Conservation (phyloP, 1,140 invertebrate species). For the Cardiocondyla obscurior region DNA sequence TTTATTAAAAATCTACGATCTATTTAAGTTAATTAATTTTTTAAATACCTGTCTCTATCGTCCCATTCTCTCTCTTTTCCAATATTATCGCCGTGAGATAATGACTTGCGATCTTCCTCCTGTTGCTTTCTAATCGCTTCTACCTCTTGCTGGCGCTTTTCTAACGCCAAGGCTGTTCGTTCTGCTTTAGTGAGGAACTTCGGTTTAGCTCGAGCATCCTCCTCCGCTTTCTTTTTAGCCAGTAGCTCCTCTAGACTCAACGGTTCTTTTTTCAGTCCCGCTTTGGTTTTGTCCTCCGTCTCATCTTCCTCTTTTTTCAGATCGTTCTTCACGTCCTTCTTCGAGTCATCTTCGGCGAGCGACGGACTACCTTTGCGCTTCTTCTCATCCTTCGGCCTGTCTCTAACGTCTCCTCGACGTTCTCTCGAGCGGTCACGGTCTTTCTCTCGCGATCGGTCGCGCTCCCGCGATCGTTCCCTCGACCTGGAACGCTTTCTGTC, state of each 20-base stretch:
- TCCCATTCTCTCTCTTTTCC: conserved; percentile 79
- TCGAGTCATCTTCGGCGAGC: conserved; percentile 80
- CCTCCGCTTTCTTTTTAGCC: conserved; percentile 98
- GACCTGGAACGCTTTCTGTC: conserved; percentile 76
- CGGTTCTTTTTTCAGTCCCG: conserved; percentile 91
- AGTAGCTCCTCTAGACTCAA: conserved; percentile 98
- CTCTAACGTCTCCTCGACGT: conserved; percentile 79
- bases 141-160: conserved; percentile 94
- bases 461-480: conserved; percentile 74
- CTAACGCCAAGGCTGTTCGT: conserved; percentile 93
- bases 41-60: conserved; percentile 77
- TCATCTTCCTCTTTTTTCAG: conserved; percentile 81
- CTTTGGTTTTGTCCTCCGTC: conserved; percentile 77
- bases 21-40: background rate
- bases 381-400: conserved; percentile 80
- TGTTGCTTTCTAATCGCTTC: conserved; percentile 87
- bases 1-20: background rate
- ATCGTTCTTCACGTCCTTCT: conserved; percentile 81
- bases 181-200: conserved; percentile 99
- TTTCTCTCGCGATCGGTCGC: conserved; percentile 77
- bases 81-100: conserved; percentile 60
- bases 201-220: conserved; percentile 96
- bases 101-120: conserved; percentile 89
- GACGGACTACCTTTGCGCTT: conserved; percentile 79
- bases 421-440: conserved; percentile 79